Percentiles rank a stretch among this genome's conserved stretches.
phyloP scores from a whole-genome alignment of 2,888 invertebrate species.

The Lasioglossum malachurum region DNA sequence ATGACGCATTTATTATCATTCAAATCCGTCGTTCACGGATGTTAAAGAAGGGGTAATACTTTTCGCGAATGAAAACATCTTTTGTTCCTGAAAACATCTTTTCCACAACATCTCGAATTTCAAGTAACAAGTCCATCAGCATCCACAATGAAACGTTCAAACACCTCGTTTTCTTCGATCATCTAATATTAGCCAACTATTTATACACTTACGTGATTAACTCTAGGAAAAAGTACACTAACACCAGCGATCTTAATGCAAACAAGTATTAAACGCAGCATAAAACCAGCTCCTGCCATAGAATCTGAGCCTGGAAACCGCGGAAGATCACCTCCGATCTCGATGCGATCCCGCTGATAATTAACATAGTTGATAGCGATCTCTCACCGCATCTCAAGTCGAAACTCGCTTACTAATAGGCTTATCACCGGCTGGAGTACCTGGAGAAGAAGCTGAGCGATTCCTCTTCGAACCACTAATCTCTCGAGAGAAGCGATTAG shows the following conservation, averaged over 20 bases:
- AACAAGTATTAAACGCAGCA: neutral
- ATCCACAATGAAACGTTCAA: neutral
- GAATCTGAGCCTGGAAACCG: neutral
- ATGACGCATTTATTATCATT: neutral
- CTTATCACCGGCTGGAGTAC: neutral
- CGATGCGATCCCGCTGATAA: neutral
- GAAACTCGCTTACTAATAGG: neutral
- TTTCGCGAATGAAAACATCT: neutral
- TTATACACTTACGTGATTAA: neutral
- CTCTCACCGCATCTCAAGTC: neutral
- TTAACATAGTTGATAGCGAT: constrained; percentile 4
- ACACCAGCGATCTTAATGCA: neutral
- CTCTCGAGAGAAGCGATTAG: neutral
- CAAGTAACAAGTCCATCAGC: neutral
- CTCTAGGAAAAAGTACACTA: neutral
- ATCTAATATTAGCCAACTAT: neutral
- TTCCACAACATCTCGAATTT: neutral
- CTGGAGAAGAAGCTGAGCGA: neutral
- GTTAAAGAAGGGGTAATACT: neutral
- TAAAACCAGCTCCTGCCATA: neutral
- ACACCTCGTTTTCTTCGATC: neutral
- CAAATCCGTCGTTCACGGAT: neutral
- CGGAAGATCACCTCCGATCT: neutral
- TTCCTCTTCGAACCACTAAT: neutral
- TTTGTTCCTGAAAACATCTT: no score